Base-by-base conservation (phyloP, 2,888 invertebrate species). In the Folsomia manolachei region DNA sequence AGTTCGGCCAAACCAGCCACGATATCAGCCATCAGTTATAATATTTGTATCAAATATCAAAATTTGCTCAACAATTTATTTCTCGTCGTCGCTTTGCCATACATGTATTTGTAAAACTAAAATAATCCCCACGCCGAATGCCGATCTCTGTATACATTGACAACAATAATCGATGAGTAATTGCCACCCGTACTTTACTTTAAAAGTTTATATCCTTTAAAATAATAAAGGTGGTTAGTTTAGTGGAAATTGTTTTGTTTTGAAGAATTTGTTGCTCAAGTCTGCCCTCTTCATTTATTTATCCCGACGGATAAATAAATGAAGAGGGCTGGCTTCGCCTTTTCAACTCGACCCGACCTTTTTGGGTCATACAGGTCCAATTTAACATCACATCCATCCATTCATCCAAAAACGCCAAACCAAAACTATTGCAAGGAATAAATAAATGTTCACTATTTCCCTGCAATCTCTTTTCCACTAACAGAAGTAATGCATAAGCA, bases 61-160 rank as follows among this genome's bases (percentile, higher is more conserved):
- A 56, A 56, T 56, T 56, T 56, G 56, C 56, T 56, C 56, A 39
- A 39, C 14, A 39, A 39, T 39, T 39, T 39, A 39, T 39, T 56
- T 7, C n/a, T 56, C n/a, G 56, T 56, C 21, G 4, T 56, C n/a
- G 56, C 18, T 56, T 19, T 14, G 21, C 18, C n/a, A 39, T 4
- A 39, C 7, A 14, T 14, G n/a, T 56, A 56, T 56, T 56, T 56
- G 56, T 19, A 7, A 56, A 18, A 51, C 51, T 51, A 51, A 51
- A 51, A 51, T n/a, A n/a, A n/a, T n/a, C n/a, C n/a, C n/a, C n/a
- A n/a, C n/a, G n/a, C n/a, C n/a, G n/a, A n/a, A n/a, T n/a, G n/a
- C n/a, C n/a, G n/a, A n/a, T n/a, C n/a, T n/a, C n/a, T n/a, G n/a
- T n/a, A n/a, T n/a, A n/a, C n/a, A n/a, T n/a, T n/a, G n/a, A n/a